Base-by-base conservation (phyloP, 2,113 vertebrate genomes). In the Desmodus rotundus region DNA sequence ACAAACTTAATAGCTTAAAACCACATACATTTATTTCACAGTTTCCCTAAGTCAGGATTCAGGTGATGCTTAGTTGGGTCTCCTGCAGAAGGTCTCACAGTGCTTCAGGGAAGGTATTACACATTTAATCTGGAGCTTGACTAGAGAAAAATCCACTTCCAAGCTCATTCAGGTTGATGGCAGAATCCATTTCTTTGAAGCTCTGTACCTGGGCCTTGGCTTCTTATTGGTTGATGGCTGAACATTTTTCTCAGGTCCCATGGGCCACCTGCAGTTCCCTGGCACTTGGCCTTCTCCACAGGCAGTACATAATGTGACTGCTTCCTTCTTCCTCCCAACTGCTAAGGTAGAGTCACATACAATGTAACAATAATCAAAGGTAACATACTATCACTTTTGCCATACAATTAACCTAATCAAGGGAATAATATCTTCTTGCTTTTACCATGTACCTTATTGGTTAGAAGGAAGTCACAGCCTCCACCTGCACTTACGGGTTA, bases 161-260 rank as follows among this genome's bases (percentile, higher is more conserved):
- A 33, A 38, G 13, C 7, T 58, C 33, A 5, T 68, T 15, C 14
- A 52, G 28, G 24, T 20, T 36, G 1, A 80, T 52, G 6, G 12
- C 38, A 89, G 43, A 81, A 65, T 85, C 33, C 3, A 36, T 38
- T 50, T 65, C 12, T 14, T 81, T 86, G 63, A 4, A 54, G 2
- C 24, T 54, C 3, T 33, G 1, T 26, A 74, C 2, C 47, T n/a
- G 31, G 13, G 5, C 6, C 15, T 12, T 2, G 0, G 5, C 36
- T 83, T 68, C 61, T 38, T 77, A 15, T 0, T 87, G 47, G 4
- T 22, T 72, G 5, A 56, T 52, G 43, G 33, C 41, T 15, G 5
- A 72, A 72, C 36, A 12, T 4, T 7, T 61, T 6, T 87, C 31
- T 90, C n/a, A 38, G 3, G 5, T 95, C 8, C 43, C 78, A 26